Evolutionary conservation across 2,797 vertebrate species (phyloP).

Genomic region (Acanthopagrus latus): DNA sequence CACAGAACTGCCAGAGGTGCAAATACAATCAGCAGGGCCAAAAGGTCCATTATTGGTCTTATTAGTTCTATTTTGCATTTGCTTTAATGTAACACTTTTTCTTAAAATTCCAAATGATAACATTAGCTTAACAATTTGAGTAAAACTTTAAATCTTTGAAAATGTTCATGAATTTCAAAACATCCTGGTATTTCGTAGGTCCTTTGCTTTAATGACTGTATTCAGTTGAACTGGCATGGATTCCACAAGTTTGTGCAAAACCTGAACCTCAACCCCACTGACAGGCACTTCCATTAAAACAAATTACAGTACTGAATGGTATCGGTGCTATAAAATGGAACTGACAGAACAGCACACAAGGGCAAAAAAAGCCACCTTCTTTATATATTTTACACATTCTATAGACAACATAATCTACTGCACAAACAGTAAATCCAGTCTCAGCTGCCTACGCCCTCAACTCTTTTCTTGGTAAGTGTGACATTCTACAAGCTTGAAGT

Average conservation of each 20-base stretch:
- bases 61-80: no score
- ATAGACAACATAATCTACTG: constrained; percentile 8
- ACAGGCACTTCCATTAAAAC: neutral
- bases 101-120: no score
- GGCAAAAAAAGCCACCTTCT: neutral
- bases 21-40: neutral
- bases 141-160: no score
- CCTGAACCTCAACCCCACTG: no score
- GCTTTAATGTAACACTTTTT: neutral
- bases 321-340: constrained; percentile 1
- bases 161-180: no score
- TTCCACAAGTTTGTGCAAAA: no score
- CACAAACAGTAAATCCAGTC: constrained; percentile 9
- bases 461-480: constrained; percentile 1
- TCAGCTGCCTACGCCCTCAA: neutral
- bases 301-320: neutral
- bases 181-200: no score
- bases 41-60: no score
- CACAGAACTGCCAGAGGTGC: neutral
- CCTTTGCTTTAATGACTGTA: no score
- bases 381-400: neutral
- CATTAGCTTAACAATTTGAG: no score
- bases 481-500: constrained; percentile 8
- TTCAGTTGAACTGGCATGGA: no score
- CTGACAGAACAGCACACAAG: constrained; percentile 3